phyloP scores from a whole-genome alignment of 2,888 invertebrate species.

The Lamproptera curius region DNA sequence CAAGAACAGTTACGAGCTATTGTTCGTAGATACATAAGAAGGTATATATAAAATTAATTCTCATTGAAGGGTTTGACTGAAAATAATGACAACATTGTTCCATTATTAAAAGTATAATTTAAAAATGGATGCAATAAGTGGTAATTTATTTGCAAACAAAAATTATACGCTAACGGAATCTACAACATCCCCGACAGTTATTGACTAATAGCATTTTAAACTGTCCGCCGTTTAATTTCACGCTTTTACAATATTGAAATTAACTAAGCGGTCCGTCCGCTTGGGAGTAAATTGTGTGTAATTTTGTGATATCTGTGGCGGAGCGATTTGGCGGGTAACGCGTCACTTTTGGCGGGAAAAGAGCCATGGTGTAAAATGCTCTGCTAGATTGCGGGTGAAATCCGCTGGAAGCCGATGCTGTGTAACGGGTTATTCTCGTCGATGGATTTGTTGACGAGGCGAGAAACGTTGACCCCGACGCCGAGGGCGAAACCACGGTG shows the following conservation, averaged over 20 bases:
- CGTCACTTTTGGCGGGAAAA: slow-evolving; percentile 26
- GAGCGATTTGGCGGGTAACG: slow-evolving; percentile 1
- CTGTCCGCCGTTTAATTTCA: slow-evolving; percentile 11
- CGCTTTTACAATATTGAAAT: slow-evolving; percentile 9
- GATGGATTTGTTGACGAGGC: slow-evolving; percentile 73
- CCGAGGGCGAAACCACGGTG: slow-evolving; percentile 55
- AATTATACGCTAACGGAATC: too few relatives aligned
- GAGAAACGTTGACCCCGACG: slow-evolving; percentile 71
- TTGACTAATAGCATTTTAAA: slow-evolving; percentile 9
- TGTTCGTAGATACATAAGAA: slow-evolving; percentile 1
- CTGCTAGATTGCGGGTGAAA: slow-evolving; percentile 59
- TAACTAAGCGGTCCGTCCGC: background rate
- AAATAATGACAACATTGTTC: background rate
- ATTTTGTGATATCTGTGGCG: slow-evolving; percentile 10
- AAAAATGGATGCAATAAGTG: background rate
- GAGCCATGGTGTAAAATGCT: slow-evolving; percentile 45
- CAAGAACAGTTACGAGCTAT: slow-evolving; percentile 16
- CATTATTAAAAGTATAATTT: background rate
- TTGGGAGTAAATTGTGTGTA: slow-evolving; percentile 8
- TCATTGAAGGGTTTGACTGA: background rate
- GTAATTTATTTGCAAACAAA: too few relatives aligned
- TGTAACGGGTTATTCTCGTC: slow-evolving; percentile 76
- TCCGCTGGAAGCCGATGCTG: slow-evolving; percentile 65
- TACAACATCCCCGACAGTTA: background rate
- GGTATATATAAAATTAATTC: background rate